Base-by-base conservation (phyloP, 2,797 vertebrate genomes). In the Crocidura indochinensis region DNA sequence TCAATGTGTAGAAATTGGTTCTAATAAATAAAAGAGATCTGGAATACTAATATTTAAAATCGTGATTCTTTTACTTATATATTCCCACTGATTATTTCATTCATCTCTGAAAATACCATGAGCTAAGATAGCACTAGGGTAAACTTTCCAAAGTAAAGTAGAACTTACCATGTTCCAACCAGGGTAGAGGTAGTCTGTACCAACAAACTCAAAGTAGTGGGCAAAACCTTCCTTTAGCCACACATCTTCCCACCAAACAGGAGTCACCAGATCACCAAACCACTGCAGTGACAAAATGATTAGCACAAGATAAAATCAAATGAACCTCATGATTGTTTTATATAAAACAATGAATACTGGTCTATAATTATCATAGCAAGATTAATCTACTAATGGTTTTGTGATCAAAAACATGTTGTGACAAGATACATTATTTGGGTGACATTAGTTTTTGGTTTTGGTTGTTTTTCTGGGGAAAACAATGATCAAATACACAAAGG, bases 211-310 rank as follows among this genome's bases (percentile, higher is more conserved):
- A 75, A 99, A 99, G 98, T 98, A 99, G 96, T 99, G 99, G 96
- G 99, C 99, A 87, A 99, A 99, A 2, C 99, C 99, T 97, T 99
- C 99, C 91, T 99, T 99, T 46, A 99, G 85, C 99, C 99, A 99
- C 53, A 99, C 99, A 56, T 99, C 99, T 96, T 99, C 99, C 99
- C 99, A 99, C 99, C 99, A 99, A 51, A 99, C 98, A 0, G 99
- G 99, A 29, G 99, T 99, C 96, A 99, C 99, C 65, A 99, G 98
- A 88, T 99, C 99, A 65, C 99, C 99, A 92, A 99, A 99, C 99
- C 99, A 99, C 99, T 99, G 96, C 51, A 96, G 89, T 20, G 94
- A 96, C 27, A 97, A 77, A 97, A 94, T 73, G 15, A 91, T 26
- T 26, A 7, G 12, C 24, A 82, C 76, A 56, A 68, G 29, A 72